phyloP scores from a whole-genome alignment of 1,140 invertebrate genomes.

The Limonius californicus region DNA sequence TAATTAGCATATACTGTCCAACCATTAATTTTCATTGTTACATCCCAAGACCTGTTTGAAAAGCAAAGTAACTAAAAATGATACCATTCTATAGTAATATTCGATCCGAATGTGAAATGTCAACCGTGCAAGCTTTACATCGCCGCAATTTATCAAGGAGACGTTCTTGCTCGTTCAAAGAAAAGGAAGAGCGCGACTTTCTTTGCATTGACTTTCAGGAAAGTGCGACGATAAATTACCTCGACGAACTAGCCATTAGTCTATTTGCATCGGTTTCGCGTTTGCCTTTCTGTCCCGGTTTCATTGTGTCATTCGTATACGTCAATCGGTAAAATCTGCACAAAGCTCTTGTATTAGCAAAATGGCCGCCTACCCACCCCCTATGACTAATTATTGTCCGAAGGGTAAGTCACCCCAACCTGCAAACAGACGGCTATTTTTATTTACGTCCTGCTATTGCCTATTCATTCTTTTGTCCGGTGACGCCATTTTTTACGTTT shows the following conservation, averaged over 20 bases:
- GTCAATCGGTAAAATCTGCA: conserved; percentile 16
- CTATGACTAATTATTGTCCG: conserved; percentile 45
- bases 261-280: conserved; percentile 34
- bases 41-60: too few species aligned
- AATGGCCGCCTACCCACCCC: conserved; percentile 32
- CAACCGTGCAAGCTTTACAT: conserved; percentile 13
- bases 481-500: too few species aligned
- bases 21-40: too few species aligned
- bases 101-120: conserved; percentile 12
- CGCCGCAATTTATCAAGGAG: conserved; percentile 8
- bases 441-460: background rate
- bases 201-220: conserved; percentile 37
- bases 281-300: conserved; percentile 9
- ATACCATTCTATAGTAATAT: background rate
- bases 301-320: conserved; percentile 18
- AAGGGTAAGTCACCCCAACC: conserved; percentile 24
- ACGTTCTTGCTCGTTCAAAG: conserved; percentile 13
- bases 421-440: background rate
- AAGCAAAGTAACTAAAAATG: background rate
- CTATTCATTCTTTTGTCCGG: too few species aligned
- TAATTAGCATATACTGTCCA: too few species aligned
- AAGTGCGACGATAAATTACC: conserved; percentile 41
- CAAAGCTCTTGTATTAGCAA: conserved; percentile 18
- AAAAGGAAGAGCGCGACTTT: conserved; percentile 24
- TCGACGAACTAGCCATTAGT: conserved; percentile 43